Conservation (phyloP, 2,797 vertebrate genomes). For the Lates japonicus region DNA sequence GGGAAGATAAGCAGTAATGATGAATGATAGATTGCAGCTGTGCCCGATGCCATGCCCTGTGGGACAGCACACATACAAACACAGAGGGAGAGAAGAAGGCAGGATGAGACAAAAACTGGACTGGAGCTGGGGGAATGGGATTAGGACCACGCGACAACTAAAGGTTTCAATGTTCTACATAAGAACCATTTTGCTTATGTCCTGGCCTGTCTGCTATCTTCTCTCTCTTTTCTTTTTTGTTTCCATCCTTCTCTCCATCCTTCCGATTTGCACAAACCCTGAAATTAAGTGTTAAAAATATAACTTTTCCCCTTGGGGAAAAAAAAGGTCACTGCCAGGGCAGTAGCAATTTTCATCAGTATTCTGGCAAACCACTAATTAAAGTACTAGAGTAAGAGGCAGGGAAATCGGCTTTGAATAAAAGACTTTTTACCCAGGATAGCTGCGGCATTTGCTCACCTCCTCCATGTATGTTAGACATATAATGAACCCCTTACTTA, state of each 20-base stretch:
- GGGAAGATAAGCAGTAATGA: too few relatives aligned
- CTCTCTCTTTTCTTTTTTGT: not conserved
- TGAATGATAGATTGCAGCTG: too few relatives aligned
- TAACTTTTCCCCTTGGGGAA: not conserved
- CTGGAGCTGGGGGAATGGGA: too few relatives aligned
- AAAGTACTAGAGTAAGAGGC: not conserved
- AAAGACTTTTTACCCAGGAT: not conserved
- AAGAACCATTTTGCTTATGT: not conserved
- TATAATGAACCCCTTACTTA: conserved; percentile 2
- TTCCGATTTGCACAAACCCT: not conserved
- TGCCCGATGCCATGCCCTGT: too few relatives aligned
- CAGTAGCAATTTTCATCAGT: conserved; percentile 25
- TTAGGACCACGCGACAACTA: too few relatives aligned
- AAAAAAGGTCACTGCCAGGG: conserved; percentile 13
- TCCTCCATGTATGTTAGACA: conserved; percentile 5
- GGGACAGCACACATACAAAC: too few relatives aligned
- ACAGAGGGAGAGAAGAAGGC: too few relatives aligned
- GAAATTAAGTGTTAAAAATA: conserved; percentile 21
- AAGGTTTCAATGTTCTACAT: not conserved
- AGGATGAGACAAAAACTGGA: too few relatives aligned
- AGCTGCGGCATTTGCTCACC: conserved; percentile 14
- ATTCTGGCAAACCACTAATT: conserved; percentile 19
- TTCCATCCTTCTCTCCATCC: not conserved
- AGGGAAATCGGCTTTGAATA: not conserved
- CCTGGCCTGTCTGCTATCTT: not conserved